Evolutionary conservation across 2,888 invertebrate species (phyloP).

Genomic region (Drosophila hamatofila): DNA sequence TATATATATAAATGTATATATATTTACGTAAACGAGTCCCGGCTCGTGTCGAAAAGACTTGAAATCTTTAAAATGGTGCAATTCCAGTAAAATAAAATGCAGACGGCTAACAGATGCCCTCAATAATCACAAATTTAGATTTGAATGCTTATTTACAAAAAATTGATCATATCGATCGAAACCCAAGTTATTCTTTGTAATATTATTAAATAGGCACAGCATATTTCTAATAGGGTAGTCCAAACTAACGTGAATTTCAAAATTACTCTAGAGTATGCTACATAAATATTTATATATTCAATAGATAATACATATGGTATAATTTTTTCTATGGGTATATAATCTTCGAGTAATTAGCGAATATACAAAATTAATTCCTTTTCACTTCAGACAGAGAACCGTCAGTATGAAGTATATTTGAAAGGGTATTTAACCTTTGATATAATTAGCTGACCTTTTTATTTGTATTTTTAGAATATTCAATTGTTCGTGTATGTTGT

Average conservation of each 20-base stretch:
- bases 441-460: conserved; percentile 8
- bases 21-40: conserved; percentile 8
- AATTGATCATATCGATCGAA: too few relatives aligned
- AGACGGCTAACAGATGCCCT: background rate
- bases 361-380: background rate
- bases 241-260: background rate
- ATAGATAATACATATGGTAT: background rate
- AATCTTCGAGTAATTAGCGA: background rate
- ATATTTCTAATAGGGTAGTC: background rate
- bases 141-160: background rate
- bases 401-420: background rate
- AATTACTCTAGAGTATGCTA: background rate
- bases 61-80: conserved; percentile 6
- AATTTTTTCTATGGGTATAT: background rate
- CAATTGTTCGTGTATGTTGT: conserved; percentile 1
- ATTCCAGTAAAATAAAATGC: background rate
- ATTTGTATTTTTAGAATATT: conserved; percentile 10
- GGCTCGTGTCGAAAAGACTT: background rate
- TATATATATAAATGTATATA: background rate
- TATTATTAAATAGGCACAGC: background rate
- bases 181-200: background rate
- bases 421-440: conserved; percentile 5
- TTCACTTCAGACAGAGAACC: background rate
- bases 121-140: background rate
- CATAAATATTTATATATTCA: background rate